Evolutionary conservation across 2,113 vertebrate species (phyloP).

Genomic region (Cyphomyrus discorhynchus): DNA sequence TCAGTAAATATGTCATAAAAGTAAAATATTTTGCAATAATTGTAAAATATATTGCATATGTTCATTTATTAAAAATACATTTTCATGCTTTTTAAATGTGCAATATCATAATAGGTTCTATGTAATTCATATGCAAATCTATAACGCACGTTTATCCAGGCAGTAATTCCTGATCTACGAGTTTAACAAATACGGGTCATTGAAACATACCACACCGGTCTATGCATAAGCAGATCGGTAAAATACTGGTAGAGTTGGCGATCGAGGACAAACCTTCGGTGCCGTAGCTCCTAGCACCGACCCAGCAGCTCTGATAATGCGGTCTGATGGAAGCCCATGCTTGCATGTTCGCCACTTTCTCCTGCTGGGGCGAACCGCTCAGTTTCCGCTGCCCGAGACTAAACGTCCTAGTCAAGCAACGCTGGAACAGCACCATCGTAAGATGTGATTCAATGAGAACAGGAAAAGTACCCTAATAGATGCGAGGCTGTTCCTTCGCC

Average conservation of each 20-base stretch:
- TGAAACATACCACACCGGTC: background rate
- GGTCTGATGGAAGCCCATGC: background rate
- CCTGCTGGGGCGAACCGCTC: background rate
- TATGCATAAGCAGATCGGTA: background rate
- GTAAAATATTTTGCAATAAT: background rate
- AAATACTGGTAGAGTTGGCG: background rate
- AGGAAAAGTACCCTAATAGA: background rate
- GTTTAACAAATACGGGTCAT: background rate
- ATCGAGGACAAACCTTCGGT: slow-evolving; percentile 11
- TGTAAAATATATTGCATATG: background rate
- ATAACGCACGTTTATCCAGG: background rate
- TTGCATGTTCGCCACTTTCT: background rate
- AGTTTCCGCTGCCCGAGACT: background rate
- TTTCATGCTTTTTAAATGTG: background rate
- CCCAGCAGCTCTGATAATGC: background rate
- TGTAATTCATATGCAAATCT: background rate
- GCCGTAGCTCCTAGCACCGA: background rate
- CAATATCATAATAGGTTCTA: background rate
- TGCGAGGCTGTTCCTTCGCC: background rate
- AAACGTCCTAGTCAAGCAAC: slow-evolving; percentile 1
- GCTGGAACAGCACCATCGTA: slow-evolving; percentile 17
- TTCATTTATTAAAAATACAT: background rate
- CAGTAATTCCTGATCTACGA: background rate
- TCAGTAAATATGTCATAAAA: background rate
- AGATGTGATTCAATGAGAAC: background rate